Conservation (phyloP, 2,797 vertebrate genomes). For the Pelobates cultripes region DNA sequence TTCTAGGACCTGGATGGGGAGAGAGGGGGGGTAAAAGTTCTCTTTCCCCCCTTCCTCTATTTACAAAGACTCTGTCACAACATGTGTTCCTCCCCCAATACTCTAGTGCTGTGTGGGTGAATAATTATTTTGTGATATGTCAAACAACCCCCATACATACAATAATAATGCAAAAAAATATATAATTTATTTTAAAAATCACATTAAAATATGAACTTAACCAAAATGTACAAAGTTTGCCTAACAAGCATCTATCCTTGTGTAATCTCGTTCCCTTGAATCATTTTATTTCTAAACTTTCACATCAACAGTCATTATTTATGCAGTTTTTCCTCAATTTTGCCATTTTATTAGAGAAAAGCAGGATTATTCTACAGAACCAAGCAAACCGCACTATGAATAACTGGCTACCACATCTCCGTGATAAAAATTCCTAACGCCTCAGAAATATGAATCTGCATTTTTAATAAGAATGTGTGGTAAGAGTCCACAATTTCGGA, state of each 20-base stretch:
- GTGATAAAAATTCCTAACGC: conserved; percentile 46
- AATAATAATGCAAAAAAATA: neutral
- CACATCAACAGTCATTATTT: conserved; percentile 10
- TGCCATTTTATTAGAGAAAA: conserved; percentile 39
- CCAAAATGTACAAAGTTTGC: too few relatives aligned
- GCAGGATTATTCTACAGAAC: conserved; percentile 18
- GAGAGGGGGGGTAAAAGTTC: too few relatives aligned
- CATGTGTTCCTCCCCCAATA: neutral
- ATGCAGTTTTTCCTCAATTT: conserved; percentile 1
- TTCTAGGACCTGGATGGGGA: conserved; percentile 1
- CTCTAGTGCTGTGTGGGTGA: neutral
- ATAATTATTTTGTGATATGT: too few relatives aligned
- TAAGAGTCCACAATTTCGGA: conserved; percentile 14
- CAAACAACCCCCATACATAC: neutral
- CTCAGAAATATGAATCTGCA: conserved; percentile 29
- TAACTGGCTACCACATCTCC: conserved; percentile 36
- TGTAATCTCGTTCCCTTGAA: neutral
- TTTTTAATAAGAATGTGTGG: conserved; percentile 24
- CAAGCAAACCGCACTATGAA: conserved; percentile 42
- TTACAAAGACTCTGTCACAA: neutral
- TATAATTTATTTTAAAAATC: neutral
- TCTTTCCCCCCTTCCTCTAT: neutral
- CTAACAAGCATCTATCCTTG: neutral
- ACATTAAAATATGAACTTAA: too few relatives aligned
- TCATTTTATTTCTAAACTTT: conserved; percentile 9